These are phyloP conservation scores for Dolichallabes microphthalmus DNA, from an alignment of 2,113 vertebrate species.

Conservation along the genomic window DNA sequence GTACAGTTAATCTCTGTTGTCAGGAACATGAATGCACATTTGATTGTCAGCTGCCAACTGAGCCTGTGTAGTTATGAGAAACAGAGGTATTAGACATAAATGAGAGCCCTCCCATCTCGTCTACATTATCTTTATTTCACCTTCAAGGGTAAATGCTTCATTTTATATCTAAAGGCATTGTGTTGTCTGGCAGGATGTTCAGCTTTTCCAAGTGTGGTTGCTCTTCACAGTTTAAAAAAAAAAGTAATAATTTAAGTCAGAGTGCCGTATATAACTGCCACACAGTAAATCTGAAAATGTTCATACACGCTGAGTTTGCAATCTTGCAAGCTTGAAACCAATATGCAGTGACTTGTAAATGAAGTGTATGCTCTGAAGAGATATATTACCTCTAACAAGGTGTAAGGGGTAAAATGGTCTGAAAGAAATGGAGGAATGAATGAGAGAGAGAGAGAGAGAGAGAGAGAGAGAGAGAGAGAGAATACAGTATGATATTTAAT, in stretches of 20 bases:
- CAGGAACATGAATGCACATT: conserved; percentile 5
- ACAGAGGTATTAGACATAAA: conserved; percentile 33
- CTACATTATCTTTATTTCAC: conserved; percentile 45
- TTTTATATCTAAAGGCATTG: conserved; percentile 49
- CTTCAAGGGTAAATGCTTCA: conserved; percentile 51
- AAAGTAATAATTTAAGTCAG: background rate
- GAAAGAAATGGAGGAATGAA: background rate
- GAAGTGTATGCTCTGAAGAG: background rate
- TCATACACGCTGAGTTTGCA: background rate
- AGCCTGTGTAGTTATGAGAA: background rate
- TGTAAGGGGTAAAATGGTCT: background rate
- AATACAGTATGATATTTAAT: too few relatives aligned
- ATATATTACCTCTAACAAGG: background rate
- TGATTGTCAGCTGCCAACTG: background rate
- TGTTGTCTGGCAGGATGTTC: conserved; percentile 16
- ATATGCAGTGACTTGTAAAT: background rate
- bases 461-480: too few relatives aligned
- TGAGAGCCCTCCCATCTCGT: conserved; percentile 15
- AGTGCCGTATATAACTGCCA: background rate
- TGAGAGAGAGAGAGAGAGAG: too few relatives aligned
- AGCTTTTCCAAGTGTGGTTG: background rate
- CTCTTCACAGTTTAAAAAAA: conserved; percentile 20
- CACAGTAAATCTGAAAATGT: background rate
- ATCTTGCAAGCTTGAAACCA: background rate
- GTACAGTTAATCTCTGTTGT: conserved; percentile 1